phyloP scores from a whole-genome alignment of 2,888 invertebrate genomes.

The Catocala fraxini region DNA sequence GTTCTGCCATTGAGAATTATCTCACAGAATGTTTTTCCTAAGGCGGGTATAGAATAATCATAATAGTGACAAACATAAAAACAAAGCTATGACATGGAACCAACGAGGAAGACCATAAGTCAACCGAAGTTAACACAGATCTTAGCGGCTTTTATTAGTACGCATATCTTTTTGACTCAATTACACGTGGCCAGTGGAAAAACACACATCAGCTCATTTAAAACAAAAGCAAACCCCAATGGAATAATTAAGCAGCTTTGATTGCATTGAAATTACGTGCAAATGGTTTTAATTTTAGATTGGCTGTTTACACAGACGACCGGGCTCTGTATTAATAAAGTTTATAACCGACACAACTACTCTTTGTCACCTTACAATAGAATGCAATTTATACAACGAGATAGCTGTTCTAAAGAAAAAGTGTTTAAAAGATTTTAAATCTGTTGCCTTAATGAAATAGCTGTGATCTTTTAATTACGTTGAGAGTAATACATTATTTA shows the following conservation, averaged over 20 bases:
- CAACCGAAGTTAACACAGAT: no score
- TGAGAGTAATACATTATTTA: conserved; percentile 4
- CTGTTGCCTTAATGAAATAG: not conserved
- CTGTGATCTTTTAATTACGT: conserved; percentile 3
- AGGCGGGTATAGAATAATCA: no score
- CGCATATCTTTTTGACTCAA: no score
- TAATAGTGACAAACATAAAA: no score
- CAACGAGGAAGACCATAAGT: no score
- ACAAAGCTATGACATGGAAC: no score
- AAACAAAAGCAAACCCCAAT: not conserved
- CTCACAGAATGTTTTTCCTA: no score
- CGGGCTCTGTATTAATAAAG: conserved; percentile 57
- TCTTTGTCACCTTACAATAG: conserved; percentile 35
- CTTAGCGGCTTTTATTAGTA: no score
- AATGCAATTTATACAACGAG: conserved; percentile 37
- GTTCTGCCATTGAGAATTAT: no score
- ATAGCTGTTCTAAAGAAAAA: not conserved
- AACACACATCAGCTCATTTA: not conserved
- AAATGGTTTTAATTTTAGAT: conserved; percentile 69
- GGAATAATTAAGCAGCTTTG: conserved; percentile 23
- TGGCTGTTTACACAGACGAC: conserved; percentile 52
- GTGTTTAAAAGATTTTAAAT: not conserved
- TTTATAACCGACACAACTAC: conserved; percentile 47
- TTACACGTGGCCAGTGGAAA: not conserved
- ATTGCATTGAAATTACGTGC: conserved; percentile 45